phyloP scores from a whole-genome alignment of 2,113 vertebrate genomes.

The Chauna torquata region DNA sequence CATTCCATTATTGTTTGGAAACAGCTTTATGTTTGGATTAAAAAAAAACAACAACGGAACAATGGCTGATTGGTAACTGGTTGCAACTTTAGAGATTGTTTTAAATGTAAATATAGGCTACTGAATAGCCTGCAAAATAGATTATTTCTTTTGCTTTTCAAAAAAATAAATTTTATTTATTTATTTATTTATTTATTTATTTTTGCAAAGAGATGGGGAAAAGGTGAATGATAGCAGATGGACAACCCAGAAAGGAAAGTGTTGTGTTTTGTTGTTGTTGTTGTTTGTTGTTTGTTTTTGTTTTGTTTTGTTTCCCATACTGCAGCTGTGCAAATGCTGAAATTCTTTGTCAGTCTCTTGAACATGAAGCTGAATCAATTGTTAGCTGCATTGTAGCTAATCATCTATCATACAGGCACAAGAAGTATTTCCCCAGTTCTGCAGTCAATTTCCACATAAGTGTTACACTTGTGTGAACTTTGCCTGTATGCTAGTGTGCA shows the following conservation, averaged over 20 bases:
- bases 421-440: slow-evolving; percentile 17
- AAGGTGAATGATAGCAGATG: slow-evolving; percentile 1
- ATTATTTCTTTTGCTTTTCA: slow-evolving; percentile 16
- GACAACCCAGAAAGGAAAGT: slow-evolving; percentile 23
- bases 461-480: not conserved
- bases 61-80: not conserved
- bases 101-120: not conserved
- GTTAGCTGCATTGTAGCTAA: not conserved
- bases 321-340: slow-evolving; percentile 41
- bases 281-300: too few relatives aligned
- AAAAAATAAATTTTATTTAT: not conserved
- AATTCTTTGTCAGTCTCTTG: slow-evolving; percentile 50
- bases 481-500: rapidly evolving
- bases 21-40: not conserved
- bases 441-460: not conserved
- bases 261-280: too few relatives aligned
- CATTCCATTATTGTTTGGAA: not conserved
- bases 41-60: not conserved
- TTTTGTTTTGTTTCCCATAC: slow-evolving; percentile 13
- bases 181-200: not conserved
- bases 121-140: not conserved
- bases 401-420: slow-evolving; percentile 8
- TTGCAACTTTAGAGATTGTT: not conserved
- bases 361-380: slow-evolving; percentile 33
- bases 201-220: not conserved